Base-by-base conservation (phyloP, 37 sponge, comb jelly and placozoan genomes). In the Mnemiopsis leidyi region DNA sequence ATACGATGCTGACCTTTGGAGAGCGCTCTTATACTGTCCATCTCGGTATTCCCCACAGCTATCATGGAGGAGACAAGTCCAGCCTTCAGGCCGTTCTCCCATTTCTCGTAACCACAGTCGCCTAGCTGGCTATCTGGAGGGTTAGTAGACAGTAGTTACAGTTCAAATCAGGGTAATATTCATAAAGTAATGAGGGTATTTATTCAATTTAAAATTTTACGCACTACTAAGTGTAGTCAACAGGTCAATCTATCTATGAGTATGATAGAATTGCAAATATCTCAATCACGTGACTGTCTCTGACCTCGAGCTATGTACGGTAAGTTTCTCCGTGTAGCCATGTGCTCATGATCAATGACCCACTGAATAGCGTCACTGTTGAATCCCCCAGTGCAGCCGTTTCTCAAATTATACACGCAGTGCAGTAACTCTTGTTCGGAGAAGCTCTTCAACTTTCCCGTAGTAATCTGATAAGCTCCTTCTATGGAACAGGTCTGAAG, bases 381-480 rank as follows among this genome's bases (percentile, higher is more conserved):
- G 75, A 71, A 71, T 25, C 75, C 75, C 20, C 75, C 75, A 7
- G 75, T 71, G n/a, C 75, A 71, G n/a, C 75, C 75, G 20, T 71
- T 71, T 25, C 75, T 71, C 75, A 71, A 5, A 25, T 71, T 18
- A 25, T 71, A 71, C 75, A 71, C 75, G n/a, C 75, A 71, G 75
- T 71, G 75, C 30, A 71, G 75, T 28, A 71, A 71, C 75, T 71
- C 75, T 18, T 71, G 75, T 25, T 71, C 75, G 5, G 75, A 71
- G 75, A 71, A 71, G 30, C 75, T 71, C 75, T 71, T 71, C 75
- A 71, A 18, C n/a, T 71, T 71, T 23, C 75, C 75, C 5, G 75
- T 71, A 2, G 30, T 25, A 23, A 71, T 71, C 75, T 71, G 75
- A 25, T 71, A 71, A 5, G 75, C 75, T 71, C 75, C 75, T 28